These are phyloP conservation scores for Cryptophagus acutangulus DNA, from an alignment of 2,888 invertebrate genomes.

Conservation along the genomic window DNA sequence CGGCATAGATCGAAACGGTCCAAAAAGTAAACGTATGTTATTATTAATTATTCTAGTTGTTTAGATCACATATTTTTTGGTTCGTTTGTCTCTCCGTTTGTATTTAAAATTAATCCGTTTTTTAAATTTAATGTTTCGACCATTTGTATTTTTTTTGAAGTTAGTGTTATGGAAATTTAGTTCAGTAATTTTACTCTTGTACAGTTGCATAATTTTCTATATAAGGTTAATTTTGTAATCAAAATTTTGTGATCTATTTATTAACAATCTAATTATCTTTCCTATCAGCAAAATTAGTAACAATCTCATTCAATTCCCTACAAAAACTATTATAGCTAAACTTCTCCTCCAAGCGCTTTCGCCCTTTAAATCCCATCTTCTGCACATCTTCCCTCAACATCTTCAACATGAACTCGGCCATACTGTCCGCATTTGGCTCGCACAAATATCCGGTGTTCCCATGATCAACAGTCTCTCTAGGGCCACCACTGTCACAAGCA, in stretches of 20 bases:
- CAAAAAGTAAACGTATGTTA: constrained; percentile 52
- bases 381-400: constrained; percentile 51
- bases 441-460: constrained; percentile 78
- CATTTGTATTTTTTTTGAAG: not conserved
- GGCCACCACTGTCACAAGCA: constrained; percentile 93
- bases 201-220: constrained; percentile 4
- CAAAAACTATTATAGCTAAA: constrained; percentile 84
- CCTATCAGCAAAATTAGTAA: too few relatives aligned
- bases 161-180: not conserved
- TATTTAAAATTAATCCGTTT: too few relatives aligned
- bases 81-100: too few relatives aligned
- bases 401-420: constrained; percentile 74
- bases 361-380: constrained; percentile 72
- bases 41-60: too few relatives aligned
- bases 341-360: constrained; percentile 65
- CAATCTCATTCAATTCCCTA: constrained; percentile 58
- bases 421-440: constrained; percentile 61
- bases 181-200: constrained; percentile 5
- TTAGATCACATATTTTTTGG: too few relatives aligned
- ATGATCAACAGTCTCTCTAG: constrained; percentile 83
- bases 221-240: constrained; percentile 7
- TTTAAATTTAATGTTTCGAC: too few relatives aligned
- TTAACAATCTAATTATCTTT: too few relatives aligned
- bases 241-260: too few relatives aligned
- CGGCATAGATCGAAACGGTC: constrained; percentile 64